Conservation (phyloP, 2,888 invertebrate species). For the Lutraria lutraria region DNA sequence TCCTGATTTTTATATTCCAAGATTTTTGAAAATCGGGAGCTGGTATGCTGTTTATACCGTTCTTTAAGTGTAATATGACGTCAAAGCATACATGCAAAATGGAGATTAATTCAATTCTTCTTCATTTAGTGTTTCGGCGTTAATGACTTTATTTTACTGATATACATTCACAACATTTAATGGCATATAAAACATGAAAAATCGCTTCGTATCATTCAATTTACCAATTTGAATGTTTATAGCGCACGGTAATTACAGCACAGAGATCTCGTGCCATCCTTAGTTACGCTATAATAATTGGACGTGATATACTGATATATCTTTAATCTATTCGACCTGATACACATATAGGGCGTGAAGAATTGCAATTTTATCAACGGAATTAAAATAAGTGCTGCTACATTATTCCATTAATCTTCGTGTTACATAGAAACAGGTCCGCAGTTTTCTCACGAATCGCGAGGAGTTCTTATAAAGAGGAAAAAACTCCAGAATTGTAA, state of each 20-base stretch:
- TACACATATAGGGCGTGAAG: constrained; percentile 26
- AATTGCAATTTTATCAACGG: constrained; percentile 20
- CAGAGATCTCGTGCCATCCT: not conserved
- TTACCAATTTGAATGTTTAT: constrained; percentile 7
- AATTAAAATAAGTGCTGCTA: constrained; percentile 23
- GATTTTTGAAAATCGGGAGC: too few species aligned
- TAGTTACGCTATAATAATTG: constrained; percentile 19
- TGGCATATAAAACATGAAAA: constrained; percentile 25
- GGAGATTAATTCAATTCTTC: constrained; percentile 5
- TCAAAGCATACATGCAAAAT: not conserved
- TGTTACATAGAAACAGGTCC: constrained; percentile 12
- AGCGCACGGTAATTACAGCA: not conserved
- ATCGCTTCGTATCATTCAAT: constrained; percentile 14
- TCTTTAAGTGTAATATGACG: not conserved
- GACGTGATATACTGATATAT: constrained; percentile 4
- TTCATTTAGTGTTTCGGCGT: not conserved
- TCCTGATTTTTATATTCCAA: too few species aligned
- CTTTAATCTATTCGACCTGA: constrained; percentile 4
- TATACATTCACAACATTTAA: not conserved
- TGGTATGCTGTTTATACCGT: too few species aligned
- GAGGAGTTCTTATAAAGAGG: not conserved
- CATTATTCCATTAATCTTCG: constrained; percentile 21
- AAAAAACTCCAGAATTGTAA: not conserved
- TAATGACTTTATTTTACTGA: not conserved
- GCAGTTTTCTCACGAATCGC: constrained; percentile 5